Base-by-base conservation (phyloP, 2,797 vertebrate species). In the Notamacropus eugenii region DNA sequence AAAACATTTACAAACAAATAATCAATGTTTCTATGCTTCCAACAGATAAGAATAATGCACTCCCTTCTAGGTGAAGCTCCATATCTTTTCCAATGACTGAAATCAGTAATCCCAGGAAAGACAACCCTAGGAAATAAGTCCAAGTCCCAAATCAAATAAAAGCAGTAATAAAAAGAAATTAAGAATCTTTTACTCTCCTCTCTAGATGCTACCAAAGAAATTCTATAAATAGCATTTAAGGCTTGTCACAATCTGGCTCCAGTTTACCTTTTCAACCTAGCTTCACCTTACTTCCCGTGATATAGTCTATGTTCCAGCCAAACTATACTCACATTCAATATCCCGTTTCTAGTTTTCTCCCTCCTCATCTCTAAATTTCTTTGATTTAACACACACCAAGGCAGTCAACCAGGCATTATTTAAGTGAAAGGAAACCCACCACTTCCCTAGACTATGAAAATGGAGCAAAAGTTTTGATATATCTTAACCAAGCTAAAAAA, bases 81-180 rank as follows among this genome's bases (percentile, higher is more conserved):
- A 90, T 74, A 93, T 87, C 27, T n/a, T 90, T 46, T 40, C 14
- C 29, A 94, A 28, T 67, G 94, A 92, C 14, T 0, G 54, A 92
- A 96, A 94, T 27, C 52, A 95, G 52, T 94, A 12, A 31, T 54
- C 27, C 58, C 93, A 92, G 57, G 54, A 95, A 82, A 52, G 59
- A 10, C n/a, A 91, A 91, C 24, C 34, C 31, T 2, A 91, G 46
- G 92, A 93, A 92, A 90, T 16, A 92, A 92, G 8, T 27, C 5
- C 57, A 82, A 67, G 54, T 93, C 24, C 90, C 40, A 56, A 52
- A 90, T 91, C 19, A 92, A 92, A 59, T n/a, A 28, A 92, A 95
- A 95, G 34, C 27, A 95, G 55, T 34, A 57, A 59, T 58, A 62
- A 59, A 94, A 93, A 50, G 62, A 95, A 93, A 96, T 28, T 82